Evolutionary conservation across 2,797 vertebrate genomes (phyloP).

Genomic region (Micrastur ruficollis): DNA sequence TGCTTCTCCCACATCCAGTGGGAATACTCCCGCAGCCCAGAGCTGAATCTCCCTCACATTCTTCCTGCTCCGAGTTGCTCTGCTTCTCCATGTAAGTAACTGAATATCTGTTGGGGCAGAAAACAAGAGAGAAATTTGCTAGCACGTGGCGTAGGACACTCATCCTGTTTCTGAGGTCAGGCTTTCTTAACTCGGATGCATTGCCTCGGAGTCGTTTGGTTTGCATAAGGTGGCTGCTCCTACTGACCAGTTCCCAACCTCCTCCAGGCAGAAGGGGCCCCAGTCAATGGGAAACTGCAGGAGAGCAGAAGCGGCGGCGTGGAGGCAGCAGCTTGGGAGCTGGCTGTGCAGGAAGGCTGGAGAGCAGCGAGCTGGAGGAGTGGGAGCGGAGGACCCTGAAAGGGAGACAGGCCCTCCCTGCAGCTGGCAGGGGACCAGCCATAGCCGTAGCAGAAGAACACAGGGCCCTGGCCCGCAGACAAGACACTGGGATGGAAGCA

Average conservation of each 20-base stretch:
- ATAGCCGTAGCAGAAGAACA: background rate
- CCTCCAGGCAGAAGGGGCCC: background rate
- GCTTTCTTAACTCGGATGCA: background rate
- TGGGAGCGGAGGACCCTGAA: background rate
- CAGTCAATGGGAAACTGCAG: background rate
- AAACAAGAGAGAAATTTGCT: background rate
- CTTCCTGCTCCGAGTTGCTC: background rate
- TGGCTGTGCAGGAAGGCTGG: background rate
- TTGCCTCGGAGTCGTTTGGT: background rate
- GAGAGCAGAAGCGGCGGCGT: accelerated
- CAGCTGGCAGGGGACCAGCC: background rate
- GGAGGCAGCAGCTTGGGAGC: background rate
- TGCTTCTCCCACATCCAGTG: background rate
- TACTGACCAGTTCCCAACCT: background rate
- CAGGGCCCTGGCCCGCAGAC: background rate
- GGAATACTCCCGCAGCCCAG: background rate
- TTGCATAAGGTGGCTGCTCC: background rate
- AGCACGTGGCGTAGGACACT: background rate
- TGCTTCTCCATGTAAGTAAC: background rate
- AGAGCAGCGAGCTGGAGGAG: background rate
- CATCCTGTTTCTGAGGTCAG: background rate
- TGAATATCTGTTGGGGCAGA: background rate
- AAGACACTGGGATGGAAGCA: background rate
- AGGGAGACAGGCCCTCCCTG: background rate
- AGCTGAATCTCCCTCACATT: background rate